A percentile compares a stretch with the other conserved stretches of the same genome.
Evolutionary conservation across 2,888 invertebrate genomes (phyloP).

Genomic region (Phoenoteleia sp.): DNA sequence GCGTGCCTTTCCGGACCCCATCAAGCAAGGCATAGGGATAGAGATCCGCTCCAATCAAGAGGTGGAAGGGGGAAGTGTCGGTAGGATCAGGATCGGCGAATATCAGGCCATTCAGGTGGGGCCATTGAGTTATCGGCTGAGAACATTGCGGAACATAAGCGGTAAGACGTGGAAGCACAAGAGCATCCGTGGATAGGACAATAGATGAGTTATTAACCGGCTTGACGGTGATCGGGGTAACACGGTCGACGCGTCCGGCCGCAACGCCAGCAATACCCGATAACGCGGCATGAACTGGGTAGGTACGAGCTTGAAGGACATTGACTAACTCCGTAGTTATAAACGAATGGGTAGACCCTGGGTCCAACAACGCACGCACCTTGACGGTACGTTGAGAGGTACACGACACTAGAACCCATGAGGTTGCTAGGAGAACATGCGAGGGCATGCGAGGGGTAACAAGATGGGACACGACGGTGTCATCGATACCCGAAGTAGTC

Average conservation of each 20-base stretch:
- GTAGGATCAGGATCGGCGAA: conserved; percentile 27
- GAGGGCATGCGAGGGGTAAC: too few relatives aligned
- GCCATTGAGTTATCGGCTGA: not conserved
- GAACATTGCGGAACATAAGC: conserved; percentile 11
- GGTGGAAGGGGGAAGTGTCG: not conserved
- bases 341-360: not conserved
- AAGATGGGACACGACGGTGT: too few relatives aligned
- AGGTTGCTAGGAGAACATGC: not conserved
- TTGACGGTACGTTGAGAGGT: not conserved
- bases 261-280: not conserved
- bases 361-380: conserved; percentile 15
- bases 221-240: not conserved
- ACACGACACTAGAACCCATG: not conserved
- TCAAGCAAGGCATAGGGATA: conserved; percentile 4
- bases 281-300: not conserved
- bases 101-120: conserved; percentile 5
- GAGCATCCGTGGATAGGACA: not conserved
- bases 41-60: conserved; percentile 11
- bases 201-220: not conserved
- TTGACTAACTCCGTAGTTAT: not conserved
- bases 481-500: too few relatives aligned
- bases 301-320: not conserved
- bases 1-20: not conserved
- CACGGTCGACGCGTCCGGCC: not conserved
- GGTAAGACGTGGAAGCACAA: not conserved